Base-by-base conservation (phyloP, 2,113 vertebrate genomes). In the Passerina amoena region DNA sequence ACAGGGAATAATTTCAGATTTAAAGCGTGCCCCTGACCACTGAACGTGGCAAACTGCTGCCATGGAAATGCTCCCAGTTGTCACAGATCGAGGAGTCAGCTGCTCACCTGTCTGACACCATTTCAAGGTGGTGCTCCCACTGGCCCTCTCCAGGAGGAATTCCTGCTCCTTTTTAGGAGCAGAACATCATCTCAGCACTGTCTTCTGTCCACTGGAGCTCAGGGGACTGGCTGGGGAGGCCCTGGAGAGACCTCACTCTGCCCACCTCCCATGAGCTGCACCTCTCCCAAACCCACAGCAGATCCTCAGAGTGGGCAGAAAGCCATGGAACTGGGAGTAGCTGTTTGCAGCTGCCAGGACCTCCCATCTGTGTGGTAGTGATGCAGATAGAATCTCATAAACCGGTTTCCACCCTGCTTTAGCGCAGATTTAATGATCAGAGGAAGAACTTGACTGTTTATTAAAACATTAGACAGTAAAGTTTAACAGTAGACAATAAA, bases 391-490 rank as follows among this genome's bases (percentile, higher is more conserved):
- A 56, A 82, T 94, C 66, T 90, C 92, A 59, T 96, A 94, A 95
- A 78, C 76, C 33, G 45, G 54, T 66, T 91, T 68, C 84, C 73
- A 77, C 81, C 70, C 90, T 78, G 88, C 94, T 97, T 94, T 97
- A 93, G 81, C 88, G 86, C 70, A 50, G 75, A 84, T 93, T 95
- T 95, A 97, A 96, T 89, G 82, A 24, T 75, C 11, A 21, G 61
- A 90, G 88, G 59, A 96, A 71, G 83, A 93, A 89, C 90, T 66
- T 38, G 45, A 28, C 92, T 97, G 83, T 96, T 95, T 97, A 95
- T 97, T 97, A 94, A 93, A 93, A 90, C 95, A 96, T 97, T 93
- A 82, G 94, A 90, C 70, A 92, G 86, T 95, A 94, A 96, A 96
- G 56, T 96, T 95, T 94, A 96, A 96, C 79, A 88, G 83, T 92